These are phyloP conservation scores for Argyrosomus japonicus DNA, from an alignment of 2,113 vertebrate genomes.

Conservation along the genomic window DNA sequence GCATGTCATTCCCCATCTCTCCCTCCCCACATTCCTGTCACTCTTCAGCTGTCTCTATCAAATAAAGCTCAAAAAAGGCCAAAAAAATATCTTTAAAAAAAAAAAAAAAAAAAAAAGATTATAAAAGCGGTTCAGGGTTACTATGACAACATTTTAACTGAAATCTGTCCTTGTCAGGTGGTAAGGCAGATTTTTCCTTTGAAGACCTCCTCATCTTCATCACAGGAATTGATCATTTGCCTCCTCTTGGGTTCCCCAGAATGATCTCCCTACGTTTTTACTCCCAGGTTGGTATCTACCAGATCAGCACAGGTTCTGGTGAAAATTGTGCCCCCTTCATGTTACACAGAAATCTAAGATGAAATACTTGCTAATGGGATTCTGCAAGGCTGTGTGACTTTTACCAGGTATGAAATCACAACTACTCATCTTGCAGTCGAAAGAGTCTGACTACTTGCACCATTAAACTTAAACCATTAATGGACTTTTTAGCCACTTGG, in stretches of 20 bases:
- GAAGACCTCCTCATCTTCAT: constrained; percentile 78
- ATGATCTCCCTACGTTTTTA: constrained; percentile 73
- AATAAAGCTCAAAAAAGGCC: no score
- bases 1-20: no score
- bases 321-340: background rate
- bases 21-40: no score
- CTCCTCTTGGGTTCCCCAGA: constrained; percentile 65
- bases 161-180: constrained; percentile 48
- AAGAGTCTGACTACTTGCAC: no score
- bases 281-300: constrained; percentile 64
- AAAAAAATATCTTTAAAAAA: no score
- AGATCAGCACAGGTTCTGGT: background rate
- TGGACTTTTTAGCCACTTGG: no score
- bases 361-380: background rate
- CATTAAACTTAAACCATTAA: no score
- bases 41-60: no score
- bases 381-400: background rate
- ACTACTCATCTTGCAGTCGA: background rate
- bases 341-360: background rate
- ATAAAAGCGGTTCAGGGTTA: background rate
- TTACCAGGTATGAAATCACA: background rate
- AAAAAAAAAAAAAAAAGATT: no score
- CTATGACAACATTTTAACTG: background rate
- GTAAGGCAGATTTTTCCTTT: constrained; percentile 60
- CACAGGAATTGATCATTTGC: constrained; percentile 69